A percentile compares a stretch with the other conserved stretches of the same genome.
phyloP scores from a whole-genome alignment of 2,888 invertebrate species.

The Drosophila birchii region DNA sequence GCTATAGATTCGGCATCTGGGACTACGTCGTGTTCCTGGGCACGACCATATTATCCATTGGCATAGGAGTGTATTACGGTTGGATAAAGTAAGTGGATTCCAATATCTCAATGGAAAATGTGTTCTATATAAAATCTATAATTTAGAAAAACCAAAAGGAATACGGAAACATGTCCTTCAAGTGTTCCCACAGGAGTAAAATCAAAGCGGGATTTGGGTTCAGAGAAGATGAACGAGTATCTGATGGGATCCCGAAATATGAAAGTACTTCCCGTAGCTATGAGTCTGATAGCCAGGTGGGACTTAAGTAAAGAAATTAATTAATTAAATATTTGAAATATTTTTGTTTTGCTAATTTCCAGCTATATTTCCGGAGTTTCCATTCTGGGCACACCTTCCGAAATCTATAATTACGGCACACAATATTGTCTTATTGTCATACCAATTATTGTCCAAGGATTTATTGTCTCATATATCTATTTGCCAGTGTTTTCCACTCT shows the following conservation, averaged over 20 bases:
- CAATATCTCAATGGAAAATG: neutral
- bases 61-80: slow-evolving; percentile 89
- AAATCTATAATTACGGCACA: slow-evolving; percentile 93
- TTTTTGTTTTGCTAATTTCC: slow-evolving; percentile 42
- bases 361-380: slow-evolving; percentile 95
- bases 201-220: slow-evolving; percentile 79
- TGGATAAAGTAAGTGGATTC: slow-evolving; percentile 75
- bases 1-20: slow-evolving; percentile 79
- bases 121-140: neutral
- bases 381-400: slow-evolving; percentile 93
- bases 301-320: neutral
- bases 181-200: neutral
- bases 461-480: slow-evolving; percentile 89
- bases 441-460: slow-evolving; percentile 89
- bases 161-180: slow-evolving; percentile 34
- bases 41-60: slow-evolving; percentile 89
- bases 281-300: slow-evolving; percentile 93
- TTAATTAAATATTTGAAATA: slow-evolving; percentile 1
- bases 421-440: slow-evolving; percentile 92
- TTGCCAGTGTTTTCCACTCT: slow-evolving; percentile 92
- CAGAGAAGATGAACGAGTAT: slow-evolving; percentile 89
- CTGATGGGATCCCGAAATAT: slow-evolving; percentile 91
- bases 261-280: slow-evolving; percentile 92
- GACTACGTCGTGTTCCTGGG: slow-evolving; percentile 90
- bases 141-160: slow-evolving; percentile 52